Evolutionary conservation across 2,797 vertebrate species (phyloP).

Genomic region (Gymnothorax javanicus): DNA sequence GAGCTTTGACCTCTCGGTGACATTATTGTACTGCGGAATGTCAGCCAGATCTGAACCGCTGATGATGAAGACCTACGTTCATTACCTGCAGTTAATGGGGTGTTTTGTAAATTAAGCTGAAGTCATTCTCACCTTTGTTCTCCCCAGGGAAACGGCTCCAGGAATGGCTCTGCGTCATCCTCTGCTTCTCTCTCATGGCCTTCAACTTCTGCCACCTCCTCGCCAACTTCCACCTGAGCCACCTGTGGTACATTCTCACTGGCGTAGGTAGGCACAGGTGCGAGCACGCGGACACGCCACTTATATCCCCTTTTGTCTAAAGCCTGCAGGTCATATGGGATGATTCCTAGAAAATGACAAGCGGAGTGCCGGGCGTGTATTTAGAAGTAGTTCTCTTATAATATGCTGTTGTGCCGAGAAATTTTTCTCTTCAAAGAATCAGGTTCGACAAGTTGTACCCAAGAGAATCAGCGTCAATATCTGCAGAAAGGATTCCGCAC

Average conservation of each 20-base stretch:
- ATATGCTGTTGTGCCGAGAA: neutral
- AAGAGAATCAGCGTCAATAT: too few species aligned
- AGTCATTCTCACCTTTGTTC: slow-evolving; percentile 9
- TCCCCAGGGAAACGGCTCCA: slow-evolving; percentile 88
- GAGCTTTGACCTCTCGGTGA: neutral
- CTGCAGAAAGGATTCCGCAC: too few species aligned
- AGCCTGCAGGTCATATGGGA: too few species aligned
- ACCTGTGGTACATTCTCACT: slow-evolving; percentile 78
- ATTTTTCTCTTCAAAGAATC: too few species aligned
- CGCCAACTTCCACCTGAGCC: slow-evolving; percentile 84
- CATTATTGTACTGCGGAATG: neutral
- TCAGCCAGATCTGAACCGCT: neutral
- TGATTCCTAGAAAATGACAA: neutral
- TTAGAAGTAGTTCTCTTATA: neutral
- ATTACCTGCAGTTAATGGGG: neutral
- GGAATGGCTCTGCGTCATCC: slow-evolving; percentile 89
- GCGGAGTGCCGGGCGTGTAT: neutral
- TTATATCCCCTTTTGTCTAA: neutral
- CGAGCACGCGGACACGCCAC: neutral
- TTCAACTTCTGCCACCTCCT: slow-evolving; percentile 91
- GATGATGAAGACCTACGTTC: neutral
- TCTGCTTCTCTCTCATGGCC: slow-evolving; percentile 92
- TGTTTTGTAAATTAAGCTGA: neutral
- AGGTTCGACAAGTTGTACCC: too few species aligned
- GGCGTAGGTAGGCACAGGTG: slow-evolving; percentile 79